phyloP scores from a whole-genome alignment of 2,888 invertebrate genomes.

The Meandrusa payeni region DNA sequence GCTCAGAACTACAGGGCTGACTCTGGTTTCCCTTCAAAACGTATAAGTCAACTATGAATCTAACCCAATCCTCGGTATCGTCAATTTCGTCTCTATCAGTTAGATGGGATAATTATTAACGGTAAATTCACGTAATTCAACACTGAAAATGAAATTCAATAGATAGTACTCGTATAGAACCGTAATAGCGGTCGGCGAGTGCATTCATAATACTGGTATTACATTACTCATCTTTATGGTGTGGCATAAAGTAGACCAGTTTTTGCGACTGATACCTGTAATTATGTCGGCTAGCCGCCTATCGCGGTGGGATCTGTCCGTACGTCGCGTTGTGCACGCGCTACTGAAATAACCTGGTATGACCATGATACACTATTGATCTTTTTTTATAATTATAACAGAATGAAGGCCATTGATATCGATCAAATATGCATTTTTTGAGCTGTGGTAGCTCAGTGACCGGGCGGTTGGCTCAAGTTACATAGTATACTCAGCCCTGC shows the following conservation, averaged over 20 bases:
- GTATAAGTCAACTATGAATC: no score
- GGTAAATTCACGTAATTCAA: not conserved
- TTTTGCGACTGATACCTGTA: conserved; percentile 76
- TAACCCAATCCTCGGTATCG: no score
- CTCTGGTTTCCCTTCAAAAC: no score
- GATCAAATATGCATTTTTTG: not conserved
- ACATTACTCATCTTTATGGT: conserved; percentile 33
- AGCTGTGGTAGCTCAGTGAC: no score
- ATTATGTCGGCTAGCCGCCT: conserved; percentile 53
- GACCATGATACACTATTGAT: conserved; percentile 61
- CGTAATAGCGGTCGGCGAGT: conserved; percentile 14
- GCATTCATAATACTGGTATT: conserved; percentile 28
- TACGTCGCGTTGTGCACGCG: conserved; percentile 46
- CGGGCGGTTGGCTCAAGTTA: no score
- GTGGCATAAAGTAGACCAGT: conserved; percentile 48
- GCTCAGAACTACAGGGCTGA: no score
- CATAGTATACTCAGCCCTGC: no score
- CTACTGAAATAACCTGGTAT: conserved; percentile 59
- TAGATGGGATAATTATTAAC: conserved; percentile 7
- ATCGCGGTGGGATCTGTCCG: conserved; percentile 62
- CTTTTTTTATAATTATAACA: conserved; percentile 41
- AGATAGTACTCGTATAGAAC: conserved; percentile 22
- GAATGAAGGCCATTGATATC: conserved; percentile 15
- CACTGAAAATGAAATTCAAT: conserved; percentile 23
- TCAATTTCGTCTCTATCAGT: no score